A percentile compares a stretch with the other conserved stretches of the same genome.
Evolutionary conservation across 2,113 vertebrate genomes (phyloP).

Genomic region (Desmodus rotundus): DNA sequence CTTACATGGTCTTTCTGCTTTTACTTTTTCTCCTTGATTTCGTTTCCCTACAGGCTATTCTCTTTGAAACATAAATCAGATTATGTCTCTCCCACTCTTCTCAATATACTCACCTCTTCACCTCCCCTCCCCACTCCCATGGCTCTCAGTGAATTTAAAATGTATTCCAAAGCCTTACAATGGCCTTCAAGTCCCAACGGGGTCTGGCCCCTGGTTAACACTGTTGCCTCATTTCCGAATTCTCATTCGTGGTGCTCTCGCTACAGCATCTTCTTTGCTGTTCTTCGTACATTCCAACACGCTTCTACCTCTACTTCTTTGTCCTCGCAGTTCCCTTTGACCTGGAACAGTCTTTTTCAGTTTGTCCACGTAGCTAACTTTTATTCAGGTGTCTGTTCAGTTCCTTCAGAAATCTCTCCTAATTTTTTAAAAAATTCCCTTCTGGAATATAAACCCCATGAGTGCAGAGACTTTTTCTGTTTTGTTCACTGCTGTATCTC

Average conservation of each 20-base stretch:
- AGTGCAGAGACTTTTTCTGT: background rate
- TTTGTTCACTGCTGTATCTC: background rate
- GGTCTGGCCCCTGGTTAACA: background rate
- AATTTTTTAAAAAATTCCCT: background rate
- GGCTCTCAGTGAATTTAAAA: background rate
- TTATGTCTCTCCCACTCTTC: background rate
- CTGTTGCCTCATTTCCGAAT: background rate
- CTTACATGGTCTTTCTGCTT: background rate
- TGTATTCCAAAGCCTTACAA: background rate
- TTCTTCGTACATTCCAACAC: background rate
- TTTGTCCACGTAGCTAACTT: background rate
- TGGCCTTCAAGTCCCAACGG: background rate
- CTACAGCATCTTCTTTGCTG: background rate
- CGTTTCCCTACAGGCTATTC: background rate
- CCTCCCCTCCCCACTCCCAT: background rate
- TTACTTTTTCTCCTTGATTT: background rate
- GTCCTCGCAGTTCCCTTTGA: background rate
- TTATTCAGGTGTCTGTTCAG: background rate
- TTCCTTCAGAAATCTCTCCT: background rate
- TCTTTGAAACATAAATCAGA: background rate
- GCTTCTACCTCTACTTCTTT: background rate
- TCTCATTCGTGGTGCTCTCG: background rate
- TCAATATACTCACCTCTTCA: background rate
- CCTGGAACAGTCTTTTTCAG: background rate
- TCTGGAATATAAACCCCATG: background rate